Evolutionary conservation across 1,140 invertebrate species (phyloP), one percentile per base, ranked within the genome.

Genomic region (Coelopa frigida): DNA sequence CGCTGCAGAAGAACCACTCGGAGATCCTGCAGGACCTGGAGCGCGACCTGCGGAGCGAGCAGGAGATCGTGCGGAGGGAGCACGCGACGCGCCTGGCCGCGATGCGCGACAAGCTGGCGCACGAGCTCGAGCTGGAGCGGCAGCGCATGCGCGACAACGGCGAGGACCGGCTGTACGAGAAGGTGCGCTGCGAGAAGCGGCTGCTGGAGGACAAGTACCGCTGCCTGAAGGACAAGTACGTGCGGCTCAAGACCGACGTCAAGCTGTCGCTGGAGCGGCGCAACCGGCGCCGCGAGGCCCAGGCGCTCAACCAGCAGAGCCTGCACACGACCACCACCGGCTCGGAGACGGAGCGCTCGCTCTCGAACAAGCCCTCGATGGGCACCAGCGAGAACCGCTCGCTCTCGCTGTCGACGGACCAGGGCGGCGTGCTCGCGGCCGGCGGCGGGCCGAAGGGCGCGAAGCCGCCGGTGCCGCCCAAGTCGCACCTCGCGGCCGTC

Each of bases 211-310:
- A 87, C 53, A 87, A 87, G 57, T 89, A 87, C 57, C 74, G 77
- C n/a, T 84, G 80, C 43, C 69, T 89, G 15, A 87, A 87, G 63
- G 84, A 87, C 54, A 87, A 89, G 59, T 87, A 89, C 56, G 73
- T 83, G 12, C 74, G 83, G n/a, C 63, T 89, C 21, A 89, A 87
- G 58, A 84, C 79, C 7, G 84, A 87, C 44, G 81, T 87, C 3
- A 82, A 84, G 59, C 60, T 82, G 15, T 73, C 74, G 0, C 66
- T 81, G 15, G 81, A 84, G 53, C 75, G 74, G 42, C 70, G 78
- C 55, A 57, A 78, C 73, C 70, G 77, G 56, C 58, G 75, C 48
- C 72, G 78, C 54, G 72, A 85, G 69, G 72, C 80, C 55, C 75
- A 76, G 65, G 61, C 59, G 0, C 12, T 60, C 44, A 53, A 72